These are phyloP conservation scores for Hippopotamus amphibius DNA, from an alignment of 2,113 vertebrate species.

Conservation along the genomic window DNA sequence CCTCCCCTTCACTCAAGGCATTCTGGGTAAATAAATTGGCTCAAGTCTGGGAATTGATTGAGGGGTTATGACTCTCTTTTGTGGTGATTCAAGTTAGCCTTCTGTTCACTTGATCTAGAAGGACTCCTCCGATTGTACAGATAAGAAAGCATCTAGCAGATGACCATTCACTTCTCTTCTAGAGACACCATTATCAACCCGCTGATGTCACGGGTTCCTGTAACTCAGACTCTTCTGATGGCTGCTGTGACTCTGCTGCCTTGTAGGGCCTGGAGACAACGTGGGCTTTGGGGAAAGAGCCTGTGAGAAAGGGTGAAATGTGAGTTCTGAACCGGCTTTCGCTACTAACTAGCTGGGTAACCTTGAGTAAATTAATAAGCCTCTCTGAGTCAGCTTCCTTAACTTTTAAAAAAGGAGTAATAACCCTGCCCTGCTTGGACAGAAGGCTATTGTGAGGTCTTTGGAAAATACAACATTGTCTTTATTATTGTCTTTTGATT, in stretches of 20 bases:
- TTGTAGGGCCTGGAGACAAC: not conserved
- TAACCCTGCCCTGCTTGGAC: not conserved
- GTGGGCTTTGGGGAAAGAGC: not conserved
- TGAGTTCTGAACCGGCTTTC: not conserved
- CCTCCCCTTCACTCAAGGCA: not conserved
- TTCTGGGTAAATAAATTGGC: not conserved
- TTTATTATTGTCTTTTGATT: not conserved
- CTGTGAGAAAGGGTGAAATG: not conserved
- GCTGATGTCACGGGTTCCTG: not conserved
- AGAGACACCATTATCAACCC: not conserved
- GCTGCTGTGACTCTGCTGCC: not conserved
- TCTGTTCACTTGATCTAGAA: not conserved
- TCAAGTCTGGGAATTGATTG: not conserved
- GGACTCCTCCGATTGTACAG: not conserved
- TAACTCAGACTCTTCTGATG: not conserved
- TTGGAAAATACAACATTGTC: not conserved
- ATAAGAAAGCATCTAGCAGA: not conserved
- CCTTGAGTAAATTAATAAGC: not conserved
- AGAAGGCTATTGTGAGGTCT: not conserved
- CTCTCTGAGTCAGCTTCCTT: not conserved
- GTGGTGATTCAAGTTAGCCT: not conserved
- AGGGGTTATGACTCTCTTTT: not conserved
- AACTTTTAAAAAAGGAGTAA: not conserved
- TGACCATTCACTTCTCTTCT: not conserved
- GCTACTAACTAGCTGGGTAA: not conserved